Conservation (phyloP, 2,797 vertebrate species). For the Hippopotamyrus pictus region DNA sequence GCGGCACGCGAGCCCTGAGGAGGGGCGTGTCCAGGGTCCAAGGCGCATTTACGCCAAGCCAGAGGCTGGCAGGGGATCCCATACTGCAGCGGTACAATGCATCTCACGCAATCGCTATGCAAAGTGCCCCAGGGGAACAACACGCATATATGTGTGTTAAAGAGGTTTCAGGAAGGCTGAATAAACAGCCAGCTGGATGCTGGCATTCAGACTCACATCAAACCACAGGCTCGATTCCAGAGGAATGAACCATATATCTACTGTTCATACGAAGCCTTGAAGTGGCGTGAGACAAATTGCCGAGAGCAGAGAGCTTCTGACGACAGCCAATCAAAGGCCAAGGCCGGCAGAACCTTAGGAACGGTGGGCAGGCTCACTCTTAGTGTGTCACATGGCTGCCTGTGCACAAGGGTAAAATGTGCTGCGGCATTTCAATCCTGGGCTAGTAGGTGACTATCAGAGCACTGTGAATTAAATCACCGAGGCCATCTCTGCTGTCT, state of each 20-base stretch:
- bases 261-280: conserved; percentile 32
- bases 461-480: conserved; percentile 19
- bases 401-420: background rate
- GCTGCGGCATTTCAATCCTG: background rate
- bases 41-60: conserved; percentile 22
- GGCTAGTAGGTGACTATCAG: conserved; percentile 12
- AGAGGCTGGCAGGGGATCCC: background rate
- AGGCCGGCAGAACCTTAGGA: conserved; percentile 41
- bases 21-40: background rate
- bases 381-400: conserved; percentile 32
- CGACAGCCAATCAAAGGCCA: conserved; percentile 45
- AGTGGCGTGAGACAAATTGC: conserved; percentile 23
- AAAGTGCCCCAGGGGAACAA: background rate
- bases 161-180: background rate
- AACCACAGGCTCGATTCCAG: conserved; percentile 15
- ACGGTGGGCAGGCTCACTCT: conserved; percentile 40
- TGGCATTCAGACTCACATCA: conserved; percentile 3
- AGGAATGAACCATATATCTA: conserved; percentile 20
- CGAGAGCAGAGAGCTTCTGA: conserved; percentile 28
- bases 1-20: conserved; percentile 22
- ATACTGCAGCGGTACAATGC: background rate
- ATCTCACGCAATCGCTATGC: background rate
- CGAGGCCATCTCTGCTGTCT: background rate
- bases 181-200: conserved; percentile 2
- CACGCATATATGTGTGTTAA: conserved; percentile 14